phyloP scores from a whole-genome alignment of 2,797 vertebrate genomes.

The Chaunax sp. region DNA sequence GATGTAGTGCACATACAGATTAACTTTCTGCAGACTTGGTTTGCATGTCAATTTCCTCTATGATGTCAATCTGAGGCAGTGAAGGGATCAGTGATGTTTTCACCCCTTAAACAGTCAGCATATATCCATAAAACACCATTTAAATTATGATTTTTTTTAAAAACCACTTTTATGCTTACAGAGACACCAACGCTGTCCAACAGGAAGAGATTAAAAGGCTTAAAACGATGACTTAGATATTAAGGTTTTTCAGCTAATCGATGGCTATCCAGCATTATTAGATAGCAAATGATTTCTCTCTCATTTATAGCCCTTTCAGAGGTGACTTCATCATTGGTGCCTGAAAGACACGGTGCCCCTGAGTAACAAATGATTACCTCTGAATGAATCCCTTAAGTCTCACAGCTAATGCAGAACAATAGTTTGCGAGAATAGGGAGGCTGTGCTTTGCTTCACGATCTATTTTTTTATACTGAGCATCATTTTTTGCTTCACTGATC shows the following conservation, averaged over 20 bases:
- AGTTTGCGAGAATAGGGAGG: constrained; percentile 79
- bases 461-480: constrained; percentile 85
- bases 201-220: constrained; percentile 42
- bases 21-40: constrained; percentile 60
- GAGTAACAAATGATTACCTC: constrained; percentile 88
- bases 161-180: constrained; percentile 1
- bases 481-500: constrained; percentile 96
- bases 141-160: constrained; percentile 24
- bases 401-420: constrained; percentile 85
- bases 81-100: constrained; percentile 39
- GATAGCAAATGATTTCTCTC: constrained; percentile 81
- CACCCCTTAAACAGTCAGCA: constrained; percentile 19
- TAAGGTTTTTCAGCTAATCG: constrained; percentile 70
- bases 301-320: constrained; percentile 87
- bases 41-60: constrained; percentile 75
- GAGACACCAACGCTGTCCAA: constrained; percentile 9
- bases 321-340: constrained; percentile 86
- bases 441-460: constrained; percentile 81
- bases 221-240: constrained; percentile 53
- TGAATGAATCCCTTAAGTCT: constrained; percentile 88
- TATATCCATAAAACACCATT: constrained; percentile 7
- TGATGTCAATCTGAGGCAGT: constrained; percentile 62
- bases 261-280: constrained; percentile 70
- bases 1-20: constrained; percentile 78
- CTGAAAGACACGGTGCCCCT: constrained; percentile 87